These are phyloP conservation scores for Sylvietta virens DNA, from an alignment of 2,113 vertebrate genomes.

Conservation along the genomic window DNA sequence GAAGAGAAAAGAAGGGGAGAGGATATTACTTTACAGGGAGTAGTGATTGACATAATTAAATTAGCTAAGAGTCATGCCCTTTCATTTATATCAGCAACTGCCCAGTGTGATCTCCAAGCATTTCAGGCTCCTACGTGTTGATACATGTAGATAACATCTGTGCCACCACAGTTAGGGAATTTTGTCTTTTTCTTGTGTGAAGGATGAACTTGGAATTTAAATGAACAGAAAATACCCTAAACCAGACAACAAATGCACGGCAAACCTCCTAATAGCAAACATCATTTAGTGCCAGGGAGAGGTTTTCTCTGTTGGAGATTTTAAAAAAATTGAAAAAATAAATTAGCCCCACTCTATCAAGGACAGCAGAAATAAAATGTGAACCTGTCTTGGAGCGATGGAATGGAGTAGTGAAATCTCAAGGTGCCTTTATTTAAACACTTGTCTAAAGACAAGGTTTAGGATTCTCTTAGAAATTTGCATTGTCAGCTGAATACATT, in stretches of 20 bases:
- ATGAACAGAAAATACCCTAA: neutral
- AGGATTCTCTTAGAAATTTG: neutral
- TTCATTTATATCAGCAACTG: neutral
- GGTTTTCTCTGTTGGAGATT: neutral
- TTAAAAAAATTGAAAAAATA: neutral
- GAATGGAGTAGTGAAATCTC: neutral
- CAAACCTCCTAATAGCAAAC: neutral
- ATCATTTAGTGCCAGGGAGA: neutral
- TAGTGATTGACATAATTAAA: neutral
- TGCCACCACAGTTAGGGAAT: neutral
- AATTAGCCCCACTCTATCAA: neutral
- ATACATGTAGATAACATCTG: neutral
- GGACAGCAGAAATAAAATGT: neutral
- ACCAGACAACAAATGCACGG: neutral
- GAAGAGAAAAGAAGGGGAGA: neutral
- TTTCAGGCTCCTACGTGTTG: neutral
- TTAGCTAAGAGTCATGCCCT: neutral
- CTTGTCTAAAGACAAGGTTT: neutral
- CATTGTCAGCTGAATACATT: neutral
- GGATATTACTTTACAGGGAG: neutral
- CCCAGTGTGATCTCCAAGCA: neutral
- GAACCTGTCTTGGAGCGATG: neutral
- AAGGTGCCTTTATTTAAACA: neutral
- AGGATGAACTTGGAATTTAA: neutral
- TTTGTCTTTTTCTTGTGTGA: neutral